Base-by-base conservation (phyloP, 2,113 vertebrate species). In the Maccullochella peelii region DNA sequence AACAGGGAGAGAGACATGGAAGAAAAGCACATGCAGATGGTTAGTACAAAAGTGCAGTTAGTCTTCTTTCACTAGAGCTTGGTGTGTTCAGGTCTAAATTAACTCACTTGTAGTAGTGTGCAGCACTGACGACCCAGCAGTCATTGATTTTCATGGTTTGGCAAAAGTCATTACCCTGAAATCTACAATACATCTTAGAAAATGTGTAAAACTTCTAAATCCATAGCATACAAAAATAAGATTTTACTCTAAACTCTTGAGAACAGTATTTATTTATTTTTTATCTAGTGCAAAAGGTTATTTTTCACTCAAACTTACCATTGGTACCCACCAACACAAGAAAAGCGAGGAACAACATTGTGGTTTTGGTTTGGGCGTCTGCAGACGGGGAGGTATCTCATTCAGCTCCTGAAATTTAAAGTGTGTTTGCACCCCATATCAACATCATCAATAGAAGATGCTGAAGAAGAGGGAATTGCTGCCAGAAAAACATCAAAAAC, bases 61-160 rank as follows among this genome's bases (percentile, higher is more conserved):
- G 25, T 58, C 57, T 5, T 27, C 25, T 58, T 16, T 8, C 11
- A 27, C n/a, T 27, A 27, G 3, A n/a, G 11, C 9, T 15, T 15
- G n/a, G n/a, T 57, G 54, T 57, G 33, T 25, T 20, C 5, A 12
- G 47, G 30, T 55, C n/a, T 40, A 23, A 12, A 18, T 52, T 33
- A 5, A 73, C 84, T 49, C 9, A 86, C 61, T 77, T 84, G 14
- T 47, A 85, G 82, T 83, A 90, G 78, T 90, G 86, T 11, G 86
- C 81, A 15, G 82, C 83, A 1, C 67, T 91, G 58, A 91, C 65
- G 0, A 84, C 79, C 77, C 75, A 87, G 10, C 50, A 47, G 2
- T 76, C 21, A 16, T 20, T 38, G 83, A 92, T 66, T 16, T 1
- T 25, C 15, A 36, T 25, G 14, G 14, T 55, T 50, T 16, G 33